Evolutionary conservation across 2,888 invertebrate species (phyloP), one percentile per base, ranked within the genome.

Genomic region (Erynnis tages): DNA sequence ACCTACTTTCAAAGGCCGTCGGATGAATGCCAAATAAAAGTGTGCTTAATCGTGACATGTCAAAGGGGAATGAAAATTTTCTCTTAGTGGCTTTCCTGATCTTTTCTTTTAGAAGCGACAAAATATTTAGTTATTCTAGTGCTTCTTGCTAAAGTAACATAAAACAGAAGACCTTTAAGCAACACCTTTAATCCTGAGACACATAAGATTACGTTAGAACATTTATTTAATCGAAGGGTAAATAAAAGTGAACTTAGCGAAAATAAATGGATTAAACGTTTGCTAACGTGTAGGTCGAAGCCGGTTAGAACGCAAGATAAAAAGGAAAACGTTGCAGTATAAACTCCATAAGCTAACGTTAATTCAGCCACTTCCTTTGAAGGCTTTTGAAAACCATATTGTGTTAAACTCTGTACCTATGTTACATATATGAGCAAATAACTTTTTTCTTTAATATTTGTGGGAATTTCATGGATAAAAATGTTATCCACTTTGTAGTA

Each of bases 81-180:
- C 46, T 46, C 27, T 46, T 27, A 37, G 19, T 1, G 16, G 25
- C 8, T 35, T 35, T 35, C 13, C 17, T 7, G 35, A 25, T 46
- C 10, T 46, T 16, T 23, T 13, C 1, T 38, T n/a, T 38, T 1
- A 29, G 3, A 1, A n/a, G 13, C 7, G 2, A 14, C 0, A 0
- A 21, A 21, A 21, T 13, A 13, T 23, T 4, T 38, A 6, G 14
- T 4, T 25, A 13, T 38, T 8, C 8, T 5, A 23, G 21, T 13
- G n/a, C 10, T 29, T 29, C 11, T 11, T 1, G 11, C 10, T n/a
- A 11, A 29, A 11, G n/a, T n/a, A n/a, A n/a, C n/a, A n/a, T n/a
- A n/a, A n/a, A n/a, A n/a, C n/a, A n/a, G n/a, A n/a, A n/a, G n/a
- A n/a, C n/a, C n/a, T n/a, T n/a, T n/a, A n/a, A n/a, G n/a, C n/a